phyloP scores from a whole-genome alignment of 2,113 vertebrate genomes.

The Origma solitaria region DNA sequence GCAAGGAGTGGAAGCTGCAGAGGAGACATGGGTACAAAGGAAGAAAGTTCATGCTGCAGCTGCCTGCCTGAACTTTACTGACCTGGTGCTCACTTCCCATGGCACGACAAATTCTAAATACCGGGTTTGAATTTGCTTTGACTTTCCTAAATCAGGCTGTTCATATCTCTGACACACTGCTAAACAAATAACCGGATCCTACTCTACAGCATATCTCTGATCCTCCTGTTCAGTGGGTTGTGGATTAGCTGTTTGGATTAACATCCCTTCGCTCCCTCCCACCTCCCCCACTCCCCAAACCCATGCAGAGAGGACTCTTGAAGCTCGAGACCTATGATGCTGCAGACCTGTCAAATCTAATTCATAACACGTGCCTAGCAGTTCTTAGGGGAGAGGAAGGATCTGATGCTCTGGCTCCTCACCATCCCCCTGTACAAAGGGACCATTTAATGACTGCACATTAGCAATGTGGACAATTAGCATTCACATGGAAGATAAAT shows the following conservation, averaged over 20 bases:
- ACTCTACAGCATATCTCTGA: neutral
- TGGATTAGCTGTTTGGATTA: constrained; percentile 58
- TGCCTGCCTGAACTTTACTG: neutral
- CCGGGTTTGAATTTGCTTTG: neutral
- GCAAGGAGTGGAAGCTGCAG: neutral
- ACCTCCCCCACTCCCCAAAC: neutral
- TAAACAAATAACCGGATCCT: constrained; percentile 39
- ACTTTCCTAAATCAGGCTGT: neutral
- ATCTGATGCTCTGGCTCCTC: constrained; percentile 39
- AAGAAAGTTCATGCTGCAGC: constrained; percentile 30
- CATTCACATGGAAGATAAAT: constrained; percentile 55
- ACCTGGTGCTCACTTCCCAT: neutral
- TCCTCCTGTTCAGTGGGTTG: neutral
- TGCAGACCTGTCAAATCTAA: constrained; percentile 62
- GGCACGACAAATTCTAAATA: neutral
- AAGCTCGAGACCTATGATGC: constrained; percentile 8
- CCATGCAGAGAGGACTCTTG: constrained; percentile 13
- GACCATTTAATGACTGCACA: constrained; percentile 64
- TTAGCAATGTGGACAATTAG: constrained; percentile 70
- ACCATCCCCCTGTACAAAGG: constrained; percentile 45
- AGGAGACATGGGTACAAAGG: neutral
- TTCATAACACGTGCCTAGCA: constrained; percentile 53
- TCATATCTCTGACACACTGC: constrained; percentile 17
- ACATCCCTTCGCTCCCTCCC: neutral
- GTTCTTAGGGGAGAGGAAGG: constrained; percentile 60